Evolutionary conservation across 2,797 vertebrate species (phyloP).

Genomic region (Alca torda): DNA sequence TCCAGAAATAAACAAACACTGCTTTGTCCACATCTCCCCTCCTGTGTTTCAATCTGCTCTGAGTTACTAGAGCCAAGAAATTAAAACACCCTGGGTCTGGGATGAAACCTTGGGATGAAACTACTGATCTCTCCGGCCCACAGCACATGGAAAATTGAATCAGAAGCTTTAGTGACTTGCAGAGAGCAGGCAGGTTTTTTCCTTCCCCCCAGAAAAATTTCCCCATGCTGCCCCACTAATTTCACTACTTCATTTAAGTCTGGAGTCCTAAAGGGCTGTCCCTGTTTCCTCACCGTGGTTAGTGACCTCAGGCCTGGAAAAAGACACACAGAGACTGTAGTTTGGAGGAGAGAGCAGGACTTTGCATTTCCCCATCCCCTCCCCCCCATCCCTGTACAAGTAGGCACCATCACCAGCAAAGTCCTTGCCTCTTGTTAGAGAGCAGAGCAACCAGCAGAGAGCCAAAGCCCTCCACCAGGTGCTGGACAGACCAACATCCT

Average conservation of each 20-base stretch:
- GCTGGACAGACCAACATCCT: not conserved
- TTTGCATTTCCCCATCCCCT: not conserved
- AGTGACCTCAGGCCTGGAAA: not conserved
- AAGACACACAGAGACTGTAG: not conserved
- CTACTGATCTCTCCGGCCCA: not conserved
- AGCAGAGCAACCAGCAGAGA: fast-evolving
- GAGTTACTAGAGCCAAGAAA: slow-evolving; percentile 28
- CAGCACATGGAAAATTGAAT: not conserved
- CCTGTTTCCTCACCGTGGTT: not conserved
- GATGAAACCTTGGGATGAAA: not conserved
- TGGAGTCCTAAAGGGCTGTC: not conserved
- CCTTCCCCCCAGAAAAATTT: not conserved
- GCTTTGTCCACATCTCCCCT: slow-evolving; percentile 37
- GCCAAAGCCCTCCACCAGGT: not conserved
- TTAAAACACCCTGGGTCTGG: not conserved
- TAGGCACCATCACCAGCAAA: not conserved
- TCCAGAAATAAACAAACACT: slow-evolving; percentile 43
- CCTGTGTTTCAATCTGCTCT: slow-evolving; percentile 46
- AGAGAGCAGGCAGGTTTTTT: not conserved
- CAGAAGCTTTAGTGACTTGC: not conserved
- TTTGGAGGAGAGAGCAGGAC: not conserved
- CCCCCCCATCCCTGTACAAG: not conserved
- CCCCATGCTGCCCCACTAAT: not conserved
- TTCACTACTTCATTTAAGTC: not conserved
- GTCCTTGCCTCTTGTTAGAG: not conserved